Evolutionary conservation across 2,797 vertebrate genomes (phyloP).

Genomic region (Erethizon dorsatum): DNA sequence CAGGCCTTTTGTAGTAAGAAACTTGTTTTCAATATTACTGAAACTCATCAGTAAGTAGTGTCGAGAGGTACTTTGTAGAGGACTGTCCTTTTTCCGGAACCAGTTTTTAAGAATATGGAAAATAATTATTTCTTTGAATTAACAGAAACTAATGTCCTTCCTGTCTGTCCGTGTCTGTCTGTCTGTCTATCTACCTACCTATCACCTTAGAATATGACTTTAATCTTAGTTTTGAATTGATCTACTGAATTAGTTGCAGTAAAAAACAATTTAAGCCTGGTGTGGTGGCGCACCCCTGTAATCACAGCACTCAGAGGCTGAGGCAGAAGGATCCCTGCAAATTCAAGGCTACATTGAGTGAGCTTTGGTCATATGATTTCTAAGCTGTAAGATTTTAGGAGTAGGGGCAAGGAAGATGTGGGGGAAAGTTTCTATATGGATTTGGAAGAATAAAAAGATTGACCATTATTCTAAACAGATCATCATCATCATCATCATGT

Average conservation of each 20-base stretch:
- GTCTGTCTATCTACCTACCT: background rate
- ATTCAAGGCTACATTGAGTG: background rate
- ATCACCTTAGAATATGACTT: background rate
- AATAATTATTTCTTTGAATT: constrained; percentile 23
- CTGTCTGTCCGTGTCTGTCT: background rate
- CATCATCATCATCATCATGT: background rate
- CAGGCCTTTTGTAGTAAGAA: constrained; percentile 61
- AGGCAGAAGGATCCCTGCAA: background rate
- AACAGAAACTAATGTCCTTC: background rate
- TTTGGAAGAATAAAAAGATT: background rate
- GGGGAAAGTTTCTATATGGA: background rate
- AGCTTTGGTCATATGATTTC: background rate
- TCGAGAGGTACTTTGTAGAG: constrained; percentile 7
- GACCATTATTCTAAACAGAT: background rate
- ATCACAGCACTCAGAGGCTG: background rate
- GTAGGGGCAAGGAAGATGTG: background rate
- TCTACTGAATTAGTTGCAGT: background rate
- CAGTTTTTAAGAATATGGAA: constrained; percentile 1
- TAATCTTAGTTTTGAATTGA: background rate
- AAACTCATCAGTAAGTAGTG: constrained; percentile 33
- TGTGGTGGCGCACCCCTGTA: background rate
- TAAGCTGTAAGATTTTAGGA: background rate
- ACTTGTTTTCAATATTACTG: constrained; percentile 32
- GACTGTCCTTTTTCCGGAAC: background rate
- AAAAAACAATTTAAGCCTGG: background rate